These are phyloP conservation scores for Drosophila antonietae DNA, from an alignment of 2,888 invertebrate species.

Conservation along the genomic window DNA sequence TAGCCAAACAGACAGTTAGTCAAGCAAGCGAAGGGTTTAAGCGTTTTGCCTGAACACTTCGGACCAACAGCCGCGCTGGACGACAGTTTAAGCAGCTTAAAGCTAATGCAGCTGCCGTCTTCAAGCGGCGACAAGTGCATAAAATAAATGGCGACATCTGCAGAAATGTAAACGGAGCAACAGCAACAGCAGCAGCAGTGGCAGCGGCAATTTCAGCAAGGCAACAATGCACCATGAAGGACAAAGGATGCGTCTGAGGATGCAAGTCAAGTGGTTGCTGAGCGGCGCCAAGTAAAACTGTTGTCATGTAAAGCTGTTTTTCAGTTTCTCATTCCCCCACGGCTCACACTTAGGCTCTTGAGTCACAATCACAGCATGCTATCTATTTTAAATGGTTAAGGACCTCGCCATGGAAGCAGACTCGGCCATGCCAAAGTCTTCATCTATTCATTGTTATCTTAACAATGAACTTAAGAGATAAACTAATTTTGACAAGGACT, in stretches of 20 bases:
- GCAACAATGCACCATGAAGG: slow-evolving; percentile 4
- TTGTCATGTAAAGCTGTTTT: slow-evolving; percentile 1
- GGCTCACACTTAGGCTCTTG: neutral
- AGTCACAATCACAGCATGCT: slow-evolving; percentile 5
- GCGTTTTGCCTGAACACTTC: neutral
- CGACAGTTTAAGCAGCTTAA: slow-evolving; percentile 21
- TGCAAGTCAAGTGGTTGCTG: slow-evolving; percentile 1
- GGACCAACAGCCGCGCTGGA: neutral
- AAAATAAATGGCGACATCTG: slow-evolving; percentile 30
- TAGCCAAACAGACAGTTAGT: slow-evolving; percentile 4
- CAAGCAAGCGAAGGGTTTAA: slow-evolving; percentile 8
- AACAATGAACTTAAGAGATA: neutral
- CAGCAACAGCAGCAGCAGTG: neutral
- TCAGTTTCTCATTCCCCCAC: neutral
- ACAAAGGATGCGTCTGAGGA: slow-evolving; percentile 8
- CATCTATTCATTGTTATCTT: neutral
- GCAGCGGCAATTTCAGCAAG: neutral
- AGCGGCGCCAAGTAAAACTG: slow-evolving; percentile 9
- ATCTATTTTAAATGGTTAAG: slow-evolving; percentile 10
- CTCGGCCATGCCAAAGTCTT: neutral
- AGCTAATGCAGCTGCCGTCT: slow-evolving; percentile 14
- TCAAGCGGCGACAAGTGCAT: slow-evolving; percentile 18
- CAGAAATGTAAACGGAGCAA: slow-evolving; percentile 17
- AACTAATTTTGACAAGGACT: neutral
- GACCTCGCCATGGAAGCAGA: neutral